Evolutionary conservation across 2,888 invertebrate species (phyloP).

Genomic region (Drosophila melanosoma): DNA sequence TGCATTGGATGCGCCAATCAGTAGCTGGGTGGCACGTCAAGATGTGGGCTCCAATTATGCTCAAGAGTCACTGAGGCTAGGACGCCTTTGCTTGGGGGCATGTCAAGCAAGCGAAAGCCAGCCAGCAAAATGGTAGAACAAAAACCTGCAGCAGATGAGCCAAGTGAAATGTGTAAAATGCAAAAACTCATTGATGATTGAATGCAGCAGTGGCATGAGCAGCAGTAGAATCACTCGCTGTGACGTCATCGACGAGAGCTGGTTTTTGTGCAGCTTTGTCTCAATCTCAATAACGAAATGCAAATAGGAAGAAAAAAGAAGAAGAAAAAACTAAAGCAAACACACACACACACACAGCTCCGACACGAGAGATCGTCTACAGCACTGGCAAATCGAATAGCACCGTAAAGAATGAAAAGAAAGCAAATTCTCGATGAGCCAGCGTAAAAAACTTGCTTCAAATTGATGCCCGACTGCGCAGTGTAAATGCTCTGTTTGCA

Average conservation of each 20-base stretch:
- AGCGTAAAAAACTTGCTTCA: slow-evolving; percentile 26
- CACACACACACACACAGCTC: slow-evolving; percentile 30
- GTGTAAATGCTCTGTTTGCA: slow-evolving; percentile 9
- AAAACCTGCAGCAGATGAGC: slow-evolving; percentile 53
- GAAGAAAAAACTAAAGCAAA: slow-evolving; percentile 65
- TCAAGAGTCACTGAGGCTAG: slow-evolving; percentile 36
- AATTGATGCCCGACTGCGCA: background rate
- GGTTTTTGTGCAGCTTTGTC: slow-evolving; percentile 65
- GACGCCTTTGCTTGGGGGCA: slow-evolving; percentile 28
- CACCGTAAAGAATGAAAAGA: slow-evolving; percentile 49
- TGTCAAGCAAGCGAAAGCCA: slow-evolving; percentile 50
- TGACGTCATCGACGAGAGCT: slow-evolving; percentile 27
- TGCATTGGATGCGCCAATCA: slow-evolving; percentile 63
- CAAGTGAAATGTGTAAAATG: slow-evolving; percentile 75
- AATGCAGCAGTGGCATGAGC: slow-evolving; percentile 53
- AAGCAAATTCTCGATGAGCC: slow-evolving; percentile 62
- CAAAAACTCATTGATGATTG: slow-evolving; percentile 75
- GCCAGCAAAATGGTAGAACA: slow-evolving; percentile 54
- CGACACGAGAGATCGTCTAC: slow-evolving; percentile 38
- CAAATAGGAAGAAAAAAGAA: slow-evolving; percentile 62
- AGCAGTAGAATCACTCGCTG: slow-evolving; percentile 6
- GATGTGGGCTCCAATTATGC: slow-evolving; percentile 67
- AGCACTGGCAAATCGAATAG: slow-evolving; percentile 26
- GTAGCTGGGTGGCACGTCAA: slow-evolving; percentile 24
- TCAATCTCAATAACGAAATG: slow-evolving; percentile 80